These are phyloP conservation scores for Polyommatus icarus DNA, from an alignment of 2,888 invertebrate species.

Conservation along the genomic window DNA sequence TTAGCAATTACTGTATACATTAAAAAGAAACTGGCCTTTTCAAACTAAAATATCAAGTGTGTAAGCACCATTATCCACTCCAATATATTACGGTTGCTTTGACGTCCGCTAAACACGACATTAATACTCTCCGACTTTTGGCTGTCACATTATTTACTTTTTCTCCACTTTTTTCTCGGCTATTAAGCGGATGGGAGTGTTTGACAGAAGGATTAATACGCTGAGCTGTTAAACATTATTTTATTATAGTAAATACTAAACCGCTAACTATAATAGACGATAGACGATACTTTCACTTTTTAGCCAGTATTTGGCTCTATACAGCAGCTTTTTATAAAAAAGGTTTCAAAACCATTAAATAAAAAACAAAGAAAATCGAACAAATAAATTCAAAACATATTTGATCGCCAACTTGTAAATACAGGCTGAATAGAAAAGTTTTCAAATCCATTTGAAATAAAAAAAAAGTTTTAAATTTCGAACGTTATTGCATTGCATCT, in stretches of 20 bases:
- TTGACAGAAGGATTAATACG: conserved; percentile 71
- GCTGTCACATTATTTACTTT: conserved; percentile 76
- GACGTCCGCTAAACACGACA: conserved; percentile 77
- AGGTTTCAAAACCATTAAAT: no score
- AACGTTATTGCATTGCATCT: not conserved
- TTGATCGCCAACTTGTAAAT: not conserved
- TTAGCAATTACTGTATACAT: no score
- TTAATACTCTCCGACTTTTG: conserved; percentile 71
- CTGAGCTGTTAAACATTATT: conserved; percentile 52
- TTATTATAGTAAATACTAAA: conserved; percentile 27
- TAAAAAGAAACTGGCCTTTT: not conserved
- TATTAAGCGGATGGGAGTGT: conserved; percentile 66
- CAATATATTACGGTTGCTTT: conserved; percentile 67
- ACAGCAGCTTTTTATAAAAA: no score
- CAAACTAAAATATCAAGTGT: conserved; percentile 47
- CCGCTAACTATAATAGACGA: not conserved
- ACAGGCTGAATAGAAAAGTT: not conserved
- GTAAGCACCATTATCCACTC: conserved; percentile 60
- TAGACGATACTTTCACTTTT: not conserved
- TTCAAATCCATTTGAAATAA: not conserved
- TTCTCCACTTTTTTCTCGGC: conserved; percentile 65
- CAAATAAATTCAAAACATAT: not conserved
- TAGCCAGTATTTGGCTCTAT: no score
- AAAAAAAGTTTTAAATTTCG: not conserved
- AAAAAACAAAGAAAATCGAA: not conserved